A percentile compares a stretch with the other conserved stretches of the same genome.
phyloP scores from a whole-genome alignment of 2,888 invertebrate species.

The Sinopyrophorus schimmeli region DNA sequence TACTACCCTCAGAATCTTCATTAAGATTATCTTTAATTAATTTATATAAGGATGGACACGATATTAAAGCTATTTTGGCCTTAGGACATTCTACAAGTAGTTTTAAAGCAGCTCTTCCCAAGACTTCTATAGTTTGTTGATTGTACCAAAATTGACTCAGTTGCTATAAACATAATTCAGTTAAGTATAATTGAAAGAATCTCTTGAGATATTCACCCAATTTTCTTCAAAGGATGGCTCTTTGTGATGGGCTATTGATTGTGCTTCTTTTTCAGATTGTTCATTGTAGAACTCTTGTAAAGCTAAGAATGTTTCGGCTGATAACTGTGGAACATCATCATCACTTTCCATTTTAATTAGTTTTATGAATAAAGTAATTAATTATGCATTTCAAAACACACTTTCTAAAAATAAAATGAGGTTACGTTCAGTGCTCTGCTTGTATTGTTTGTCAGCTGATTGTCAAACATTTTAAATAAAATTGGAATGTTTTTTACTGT shows the following conservation, averaged over 20 bases:
- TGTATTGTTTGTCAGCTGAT: too few relatives aligned
- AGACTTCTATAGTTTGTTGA: slow-evolving; percentile 70
- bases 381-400: too few relatives aligned
- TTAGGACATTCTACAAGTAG: slow-evolving; percentile 57
- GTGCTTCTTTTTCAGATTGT: slow-evolving; percentile 65
- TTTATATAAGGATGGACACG: slow-evolving; percentile 85
- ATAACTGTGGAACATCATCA: slow-evolving; percentile 68
- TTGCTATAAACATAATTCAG: slow-evolving; percentile 74
- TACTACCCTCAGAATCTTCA: slow-evolving; percentile 57
- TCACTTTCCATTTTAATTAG: slow-evolving; percentile 48
- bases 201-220: slow-evolving; percentile 65
- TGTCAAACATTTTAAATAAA: too few relatives aligned
- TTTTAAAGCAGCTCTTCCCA: slow-evolving; percentile 70
- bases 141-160: slow-evolving; percentile 98
- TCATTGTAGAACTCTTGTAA: slow-evolving; percentile 78
- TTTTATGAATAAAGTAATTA: too few relatives aligned
- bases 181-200: slow-evolving; percentile 3
- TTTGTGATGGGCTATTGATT: slow-evolving; percentile 53
- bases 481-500: slow-evolving; percentile 24
- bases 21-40: slow-evolving; percentile 61
- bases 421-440: too few relatives aligned
- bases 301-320: slow-evolving; percentile 72
- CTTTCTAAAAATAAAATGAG: too few relatives aligned
- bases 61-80: slow-evolving; percentile 78
- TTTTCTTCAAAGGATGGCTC: slow-evolving; percentile 66